Conservation (phyloP, 2,113 vertebrate genomes). For the Carassius gibelio region DNA sequence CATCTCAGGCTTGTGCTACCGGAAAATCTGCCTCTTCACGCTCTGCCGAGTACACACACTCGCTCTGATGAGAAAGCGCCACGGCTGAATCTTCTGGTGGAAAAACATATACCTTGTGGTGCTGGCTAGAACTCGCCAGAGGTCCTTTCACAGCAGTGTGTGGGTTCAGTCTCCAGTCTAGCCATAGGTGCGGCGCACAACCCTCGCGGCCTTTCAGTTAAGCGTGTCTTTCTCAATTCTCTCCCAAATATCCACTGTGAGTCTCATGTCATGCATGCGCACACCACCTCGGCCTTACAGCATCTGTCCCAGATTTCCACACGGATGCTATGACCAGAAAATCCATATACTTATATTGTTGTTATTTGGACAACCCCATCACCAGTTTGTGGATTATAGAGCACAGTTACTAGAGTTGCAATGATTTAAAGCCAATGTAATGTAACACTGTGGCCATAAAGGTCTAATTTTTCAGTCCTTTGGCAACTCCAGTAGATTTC, state of each 20-base stretch:
- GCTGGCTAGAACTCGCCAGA: slow-evolving; percentile 28
- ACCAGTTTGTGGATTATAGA: background rate
- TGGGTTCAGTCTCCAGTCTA: slow-evolving; percentile 22
- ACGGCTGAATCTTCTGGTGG: slow-evolving; percentile 44
- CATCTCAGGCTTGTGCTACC: slow-evolving; percentile 91
- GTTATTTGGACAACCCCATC: background rate
- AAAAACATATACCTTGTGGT: slow-evolving; percentile 53
- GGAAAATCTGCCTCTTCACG: slow-evolving; percentile 93
- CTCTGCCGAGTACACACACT: slow-evolving; percentile 77
- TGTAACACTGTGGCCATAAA: background rate
- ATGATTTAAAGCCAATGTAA: background rate
- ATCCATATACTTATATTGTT: slow-evolving; percentile 5
- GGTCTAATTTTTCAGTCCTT: background rate
- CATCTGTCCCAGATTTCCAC: slow-evolving; percentile 16
- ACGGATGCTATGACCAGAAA: slow-evolving; percentile 14
- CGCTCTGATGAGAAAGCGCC: slow-evolving; percentile 68
- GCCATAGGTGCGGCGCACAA: background rate
- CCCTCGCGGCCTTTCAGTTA: slow-evolving; percentile 20
- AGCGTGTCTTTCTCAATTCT: slow-evolving; percentile 30
- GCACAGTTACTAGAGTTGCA: background rate
- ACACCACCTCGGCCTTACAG: background rate
- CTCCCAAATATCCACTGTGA: slow-evolving; percentile 32
- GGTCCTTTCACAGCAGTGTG: slow-evolving; percentile 30
- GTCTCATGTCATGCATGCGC: slow-evolving; percentile 32
- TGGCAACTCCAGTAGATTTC: background rate